Percentiles rank a stretch among this genome's conserved stretches.
Evolutionary conservation across 2,797 vertebrate species (phyloP).

Genomic region (Ataeniobius toweri): DNA sequence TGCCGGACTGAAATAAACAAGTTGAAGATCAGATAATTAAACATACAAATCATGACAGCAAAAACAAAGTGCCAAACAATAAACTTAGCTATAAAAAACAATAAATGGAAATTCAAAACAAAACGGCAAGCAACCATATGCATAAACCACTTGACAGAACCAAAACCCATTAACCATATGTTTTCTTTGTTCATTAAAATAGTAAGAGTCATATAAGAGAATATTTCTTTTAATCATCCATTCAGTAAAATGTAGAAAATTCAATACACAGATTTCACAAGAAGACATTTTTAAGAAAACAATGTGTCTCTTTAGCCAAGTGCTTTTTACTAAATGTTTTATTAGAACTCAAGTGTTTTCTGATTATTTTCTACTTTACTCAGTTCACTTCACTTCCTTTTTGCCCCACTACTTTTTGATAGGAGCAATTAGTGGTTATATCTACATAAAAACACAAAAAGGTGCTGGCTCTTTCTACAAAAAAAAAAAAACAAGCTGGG

Average conservation of each 20-base stretch:
- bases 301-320: neutral
- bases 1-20: neutral
- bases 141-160: neutral
- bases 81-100: neutral
- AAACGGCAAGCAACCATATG: neutral
- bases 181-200: neutral
- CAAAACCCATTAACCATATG: neutral
- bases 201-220: neutral
- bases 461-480: neutral
- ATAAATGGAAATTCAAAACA: neutral
- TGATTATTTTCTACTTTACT: neutral
- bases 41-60: neutral
- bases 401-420: neutral
- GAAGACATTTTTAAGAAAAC: neutral
- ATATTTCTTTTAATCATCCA: neutral
- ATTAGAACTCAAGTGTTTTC: neutral
- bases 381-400: neutral
- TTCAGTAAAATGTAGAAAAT: neutral
- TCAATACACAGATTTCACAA: neutral
- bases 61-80: neutral
- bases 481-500: too few species aligned
- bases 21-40: neutral
- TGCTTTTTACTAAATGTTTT: neutral
- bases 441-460: conserved; percentile 3
- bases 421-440: neutral